Percentiles rank a stretch among this genome's conserved stretches.
phyloP scores from a whole-genome alignment of 2,888 invertebrate species.

The Tridacna crocea region DNA sequence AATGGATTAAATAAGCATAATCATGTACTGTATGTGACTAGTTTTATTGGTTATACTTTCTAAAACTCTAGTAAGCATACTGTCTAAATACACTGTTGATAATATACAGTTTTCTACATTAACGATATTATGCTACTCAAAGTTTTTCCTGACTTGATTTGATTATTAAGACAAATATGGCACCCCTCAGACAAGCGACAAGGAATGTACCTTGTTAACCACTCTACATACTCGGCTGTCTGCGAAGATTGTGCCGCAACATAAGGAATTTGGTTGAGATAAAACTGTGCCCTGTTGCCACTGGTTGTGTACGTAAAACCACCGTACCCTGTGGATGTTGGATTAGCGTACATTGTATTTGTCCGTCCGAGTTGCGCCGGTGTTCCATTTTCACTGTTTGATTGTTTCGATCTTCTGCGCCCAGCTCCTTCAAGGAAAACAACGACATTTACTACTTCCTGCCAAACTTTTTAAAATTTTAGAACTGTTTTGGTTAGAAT shows the following conservation, averaged over 20 bases:
- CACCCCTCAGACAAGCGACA: conserved; percentile 60
- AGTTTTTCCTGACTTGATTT: background rate
- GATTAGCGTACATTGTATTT: conserved; percentile 61
- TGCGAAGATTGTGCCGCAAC: conserved; percentile 69
- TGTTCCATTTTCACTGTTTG: conserved; percentile 40
- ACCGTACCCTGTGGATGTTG: conserved; percentile 62
- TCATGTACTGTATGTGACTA: no score
- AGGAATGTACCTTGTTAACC: conserved; percentile 71
- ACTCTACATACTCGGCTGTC: conserved; percentile 73
- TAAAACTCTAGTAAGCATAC: background rate
- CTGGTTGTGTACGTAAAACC: conserved; percentile 69
- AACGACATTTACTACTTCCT: background rate
- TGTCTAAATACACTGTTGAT: no score
- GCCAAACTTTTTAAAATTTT: background rate
- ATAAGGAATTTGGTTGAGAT: conserved; percentile 73
- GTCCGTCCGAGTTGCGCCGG: conserved; percentile 60
- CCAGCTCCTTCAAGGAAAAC: conserved; percentile 60
- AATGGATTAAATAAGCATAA: no score
- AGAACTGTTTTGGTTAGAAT: no score
- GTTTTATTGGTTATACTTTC: background rate
- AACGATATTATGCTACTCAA: no score
- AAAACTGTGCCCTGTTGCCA: conserved; percentile 70
- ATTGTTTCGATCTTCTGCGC: conserved; percentile 57
- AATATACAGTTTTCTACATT: no score
- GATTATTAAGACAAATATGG: conserved; percentile 11